A percentile compares a stretch with the other conserved stretches of the same genome.
These are phyloP conservation scores for Bagarius yarrelli DNA, from an alignment of 2,113 vertebrate species.

Conservation along the genomic window DNA sequence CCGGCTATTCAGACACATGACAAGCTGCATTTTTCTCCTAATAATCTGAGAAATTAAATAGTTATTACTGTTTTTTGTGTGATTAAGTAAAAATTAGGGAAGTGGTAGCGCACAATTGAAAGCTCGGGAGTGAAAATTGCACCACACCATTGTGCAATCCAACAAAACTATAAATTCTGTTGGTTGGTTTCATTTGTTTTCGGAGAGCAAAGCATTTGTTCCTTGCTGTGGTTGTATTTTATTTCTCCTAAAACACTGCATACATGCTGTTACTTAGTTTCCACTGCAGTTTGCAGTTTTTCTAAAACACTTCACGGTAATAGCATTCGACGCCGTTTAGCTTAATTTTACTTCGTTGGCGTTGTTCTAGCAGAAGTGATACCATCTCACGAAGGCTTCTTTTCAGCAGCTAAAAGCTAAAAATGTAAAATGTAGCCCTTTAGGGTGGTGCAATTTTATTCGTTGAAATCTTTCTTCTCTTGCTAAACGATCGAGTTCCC, in stretches of 20 bases:
- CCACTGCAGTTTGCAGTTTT: conserved; percentile 6
- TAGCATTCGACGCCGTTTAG: background rate
- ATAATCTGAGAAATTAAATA: no score
- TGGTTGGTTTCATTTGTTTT: background rate
- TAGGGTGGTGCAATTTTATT: no score
- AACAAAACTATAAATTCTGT: no score
- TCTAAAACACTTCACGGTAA: background rate
- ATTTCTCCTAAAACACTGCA: background rate
- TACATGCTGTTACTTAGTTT: conserved; percentile 1
- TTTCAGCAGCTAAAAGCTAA: background rate
- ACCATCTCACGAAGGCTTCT: background rate
- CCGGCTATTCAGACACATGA: background rate
- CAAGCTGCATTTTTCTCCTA: background rate
- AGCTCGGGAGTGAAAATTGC: no score
- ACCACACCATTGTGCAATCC: no score
- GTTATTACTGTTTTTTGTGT: no score
- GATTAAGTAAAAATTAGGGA: no score
- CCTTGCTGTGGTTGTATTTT: background rate
- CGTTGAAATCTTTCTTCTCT: background rate
- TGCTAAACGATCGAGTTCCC: conserved; percentile 1
- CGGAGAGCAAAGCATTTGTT: background rate
- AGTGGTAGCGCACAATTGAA: no score
- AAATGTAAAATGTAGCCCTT: background rate
- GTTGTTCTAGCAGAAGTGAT: background rate
- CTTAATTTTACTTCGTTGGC: background rate